Evolutionary conservation across 2,797 vertebrate species (phyloP).

Genomic region (Thripadectes ignobilis): DNA sequence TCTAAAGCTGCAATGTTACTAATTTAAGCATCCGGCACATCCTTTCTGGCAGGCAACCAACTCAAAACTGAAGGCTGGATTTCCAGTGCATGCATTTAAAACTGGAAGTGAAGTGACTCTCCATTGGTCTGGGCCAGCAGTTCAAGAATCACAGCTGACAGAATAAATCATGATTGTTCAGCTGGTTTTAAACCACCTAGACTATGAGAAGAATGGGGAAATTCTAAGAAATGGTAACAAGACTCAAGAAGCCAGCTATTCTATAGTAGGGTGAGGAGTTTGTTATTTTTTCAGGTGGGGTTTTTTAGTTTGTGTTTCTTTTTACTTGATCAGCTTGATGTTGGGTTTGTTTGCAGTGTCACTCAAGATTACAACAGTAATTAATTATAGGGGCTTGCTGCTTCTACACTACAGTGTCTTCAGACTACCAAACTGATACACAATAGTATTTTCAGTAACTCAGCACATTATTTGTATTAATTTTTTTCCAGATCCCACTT

Average conservation of each 20-base stretch:
- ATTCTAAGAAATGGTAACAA: neutral
- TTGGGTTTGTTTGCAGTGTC: neutral
- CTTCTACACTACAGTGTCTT: neutral
- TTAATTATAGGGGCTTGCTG: neutral
- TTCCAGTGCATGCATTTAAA: neutral
- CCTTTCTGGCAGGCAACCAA: neutral
- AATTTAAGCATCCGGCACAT: fast-evolving
- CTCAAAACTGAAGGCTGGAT: neutral
- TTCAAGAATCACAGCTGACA: neutral
- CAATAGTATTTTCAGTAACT: neutral
- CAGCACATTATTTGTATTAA: neutral
- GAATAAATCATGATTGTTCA: neutral
- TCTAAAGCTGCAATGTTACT: fast-evolving
- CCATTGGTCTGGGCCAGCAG: no score
- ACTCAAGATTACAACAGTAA: neutral
- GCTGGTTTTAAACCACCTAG: neutral
- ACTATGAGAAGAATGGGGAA: neutral
- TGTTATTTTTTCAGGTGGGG: neutral
- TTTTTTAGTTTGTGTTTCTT: neutral
- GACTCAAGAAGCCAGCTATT: neutral
- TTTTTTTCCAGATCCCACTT: neutral
- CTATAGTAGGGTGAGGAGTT: neutral
- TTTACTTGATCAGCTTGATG: neutral
- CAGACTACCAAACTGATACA: neutral
- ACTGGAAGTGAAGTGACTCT: neutral